A percentile compares a stretch with the other conserved stretches of the same genome.
Evolutionary conservation across 2,888 invertebrate species (phyloP).

Genomic region (Drosophila anomalata): DNA sequence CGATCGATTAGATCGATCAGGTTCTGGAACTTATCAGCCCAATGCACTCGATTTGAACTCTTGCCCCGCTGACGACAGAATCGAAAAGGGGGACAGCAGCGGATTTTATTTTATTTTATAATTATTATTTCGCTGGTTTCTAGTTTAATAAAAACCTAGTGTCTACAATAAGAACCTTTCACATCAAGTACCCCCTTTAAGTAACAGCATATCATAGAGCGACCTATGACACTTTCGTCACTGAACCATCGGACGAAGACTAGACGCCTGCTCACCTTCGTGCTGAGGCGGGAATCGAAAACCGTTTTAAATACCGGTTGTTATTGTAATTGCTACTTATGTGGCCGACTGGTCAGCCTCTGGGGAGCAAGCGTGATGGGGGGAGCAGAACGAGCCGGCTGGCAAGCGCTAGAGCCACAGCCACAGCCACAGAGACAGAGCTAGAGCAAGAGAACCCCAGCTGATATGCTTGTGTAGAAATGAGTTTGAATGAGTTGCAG

Average conservation of each 20-base stretch:
- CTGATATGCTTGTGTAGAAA: conserved; percentile 61
- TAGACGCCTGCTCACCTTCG: conserved; percentile 8
- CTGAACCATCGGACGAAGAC: too few species aligned
- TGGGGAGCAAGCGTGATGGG: conserved; percentile 18
- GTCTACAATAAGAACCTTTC: too few species aligned
- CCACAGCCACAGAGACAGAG: conserved; percentile 23
- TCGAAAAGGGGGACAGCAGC: conserved; percentile 13
- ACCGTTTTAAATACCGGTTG: conserved; percentile 71
- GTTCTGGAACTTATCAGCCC: conserved; percentile 22
- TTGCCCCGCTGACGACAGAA: conserved; percentile 27
- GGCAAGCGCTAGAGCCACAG: conserved; percentile 21
- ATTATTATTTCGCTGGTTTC: background rate
- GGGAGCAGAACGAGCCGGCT: conserved; percentile 15
- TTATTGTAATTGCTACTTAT: conserved; percentile 64
- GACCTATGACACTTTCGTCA: conserved; percentile 1
- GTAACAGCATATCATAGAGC: background rate
- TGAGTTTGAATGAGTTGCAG: conserved; percentile 70
- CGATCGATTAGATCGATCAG: background rate
- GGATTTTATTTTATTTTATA: too few species aligned
- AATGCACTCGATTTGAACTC: conserved; percentile 30
- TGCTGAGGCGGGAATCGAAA: conserved; percentile 58
- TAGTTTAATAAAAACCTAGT: background rate
- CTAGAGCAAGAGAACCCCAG: conserved; percentile 11
- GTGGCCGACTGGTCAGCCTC: conserved; percentile 33
- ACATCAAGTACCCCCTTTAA: too few species aligned